Conservation (phyloP, 2,797 vertebrate species). For the Spea hammondii region DNA sequence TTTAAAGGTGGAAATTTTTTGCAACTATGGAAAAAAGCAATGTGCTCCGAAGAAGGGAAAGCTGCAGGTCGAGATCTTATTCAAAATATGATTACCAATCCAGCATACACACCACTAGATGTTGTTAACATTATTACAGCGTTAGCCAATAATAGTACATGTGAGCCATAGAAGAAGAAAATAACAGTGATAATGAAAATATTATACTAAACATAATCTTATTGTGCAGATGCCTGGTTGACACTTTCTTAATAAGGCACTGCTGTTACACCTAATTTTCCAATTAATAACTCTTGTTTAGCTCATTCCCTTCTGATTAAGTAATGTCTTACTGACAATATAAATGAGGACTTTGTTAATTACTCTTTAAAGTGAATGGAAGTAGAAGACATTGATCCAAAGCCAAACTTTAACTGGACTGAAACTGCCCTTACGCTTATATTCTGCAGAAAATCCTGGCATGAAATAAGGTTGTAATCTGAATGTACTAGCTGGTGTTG, state of each 20-base stretch:
- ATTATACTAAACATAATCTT: background rate
- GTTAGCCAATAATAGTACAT: conserved; percentile 21
- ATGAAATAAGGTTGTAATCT: background rate
- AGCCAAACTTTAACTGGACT: conserved; percentile 35
- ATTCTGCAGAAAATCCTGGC: background rate
- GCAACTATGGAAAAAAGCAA: conserved; percentile 59
- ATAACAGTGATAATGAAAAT: background rate
- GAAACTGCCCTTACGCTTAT: fast-evolving
- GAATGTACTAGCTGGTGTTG: conserved; percentile 9
- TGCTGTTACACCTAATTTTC: conserved; percentile 49
- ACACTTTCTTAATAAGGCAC: conserved; percentile 32
- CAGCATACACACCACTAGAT: background rate
- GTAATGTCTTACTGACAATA: conserved; percentile 37
- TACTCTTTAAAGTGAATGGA: conserved; percentile 35
- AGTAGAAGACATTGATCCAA: conserved; percentile 50
- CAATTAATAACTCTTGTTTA: conserved; percentile 50
- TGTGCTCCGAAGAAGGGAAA: conserved; percentile 63
- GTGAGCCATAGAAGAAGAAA: conserved; percentile 7
- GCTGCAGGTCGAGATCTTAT: conserved; percentile 54
- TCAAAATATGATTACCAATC: conserved; percentile 6
- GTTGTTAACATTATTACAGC: conserved; percentile 17
- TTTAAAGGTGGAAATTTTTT: conserved; percentile 59
- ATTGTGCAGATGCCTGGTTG: background rate
- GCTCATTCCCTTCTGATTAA: conserved; percentile 46
- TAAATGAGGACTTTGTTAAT: conserved; percentile 41